Conservation (phyloP, 2,113 vertebrate species). For the Tragelaphus imberbis region DNA sequence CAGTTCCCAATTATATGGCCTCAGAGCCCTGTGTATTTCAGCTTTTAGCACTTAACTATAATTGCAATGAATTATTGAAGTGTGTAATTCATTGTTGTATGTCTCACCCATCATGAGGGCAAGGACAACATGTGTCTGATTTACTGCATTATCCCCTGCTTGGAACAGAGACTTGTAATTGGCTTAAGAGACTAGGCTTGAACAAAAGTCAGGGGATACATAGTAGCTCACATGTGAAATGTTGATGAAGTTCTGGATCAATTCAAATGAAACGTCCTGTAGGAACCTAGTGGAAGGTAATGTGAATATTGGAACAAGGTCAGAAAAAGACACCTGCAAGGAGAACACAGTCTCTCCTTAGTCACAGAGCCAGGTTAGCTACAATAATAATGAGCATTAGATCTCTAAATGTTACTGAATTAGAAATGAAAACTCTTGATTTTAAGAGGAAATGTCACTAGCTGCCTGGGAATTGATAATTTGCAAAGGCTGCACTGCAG, state of each 20-base stretch:
- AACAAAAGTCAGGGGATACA: neutral
- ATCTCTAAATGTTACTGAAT: constrained; percentile 55
- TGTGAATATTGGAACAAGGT: neutral
- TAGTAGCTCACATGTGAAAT: neutral
- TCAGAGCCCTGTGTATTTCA: neutral
- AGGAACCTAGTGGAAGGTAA: neutral
- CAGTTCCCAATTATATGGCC: neutral
- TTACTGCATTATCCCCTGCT: neutral
- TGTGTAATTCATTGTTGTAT: neutral
- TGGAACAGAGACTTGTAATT: neutral
- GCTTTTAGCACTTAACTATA: neutral
- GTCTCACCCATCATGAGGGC: neutral
- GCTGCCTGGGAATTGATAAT: neutral
- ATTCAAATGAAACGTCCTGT: neutral
- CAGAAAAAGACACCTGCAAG: neutral
- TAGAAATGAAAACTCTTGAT: neutral
- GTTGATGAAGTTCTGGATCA: neutral
- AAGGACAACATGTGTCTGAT: neutral
- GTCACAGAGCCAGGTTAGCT: neutral
- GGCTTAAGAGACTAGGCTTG: neutral
- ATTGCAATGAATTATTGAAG: neutral
- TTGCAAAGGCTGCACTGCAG: constrained; percentile 34
- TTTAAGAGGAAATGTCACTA: neutral
- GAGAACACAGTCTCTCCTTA: neutral
- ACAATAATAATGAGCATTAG: constrained; percentile 39